Conservation (phyloP, 1,140 invertebrate species). For the Phymorhynchus buccinoides region DNA sequence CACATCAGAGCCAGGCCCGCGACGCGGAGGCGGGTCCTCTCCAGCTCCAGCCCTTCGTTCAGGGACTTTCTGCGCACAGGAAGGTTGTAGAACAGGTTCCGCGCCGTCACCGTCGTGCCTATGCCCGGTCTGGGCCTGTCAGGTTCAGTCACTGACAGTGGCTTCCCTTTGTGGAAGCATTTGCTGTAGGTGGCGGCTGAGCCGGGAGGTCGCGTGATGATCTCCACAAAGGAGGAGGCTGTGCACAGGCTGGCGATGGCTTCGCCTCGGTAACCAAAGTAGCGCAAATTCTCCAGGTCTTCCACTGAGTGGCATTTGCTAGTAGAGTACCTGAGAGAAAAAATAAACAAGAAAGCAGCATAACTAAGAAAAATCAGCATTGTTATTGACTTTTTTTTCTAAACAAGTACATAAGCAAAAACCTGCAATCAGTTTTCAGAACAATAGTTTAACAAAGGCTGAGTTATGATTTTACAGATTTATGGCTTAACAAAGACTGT, state of each 20-base stretch:
- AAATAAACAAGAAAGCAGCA: too few species aligned
- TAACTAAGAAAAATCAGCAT: too few species aligned
- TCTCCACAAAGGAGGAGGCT: slow-evolving; percentile 76
- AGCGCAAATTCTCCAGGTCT: slow-evolving; percentile 75
- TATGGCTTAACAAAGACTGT: too few species aligned
- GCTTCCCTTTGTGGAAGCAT: slow-evolving; percentile 74
- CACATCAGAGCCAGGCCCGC: slow-evolving; percentile 78
- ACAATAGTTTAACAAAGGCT: too few species aligned
- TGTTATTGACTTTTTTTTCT: too few species aligned
- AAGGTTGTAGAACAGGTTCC: slow-evolving; percentile 78
- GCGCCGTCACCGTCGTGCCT: slow-evolving; percentile 80
- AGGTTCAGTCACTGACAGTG: slow-evolving; percentile 62
- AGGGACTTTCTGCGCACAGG: slow-evolving; percentile 78
- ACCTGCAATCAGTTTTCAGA: too few species aligned
- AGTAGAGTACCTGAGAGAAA: slow-evolving; percentile 76
- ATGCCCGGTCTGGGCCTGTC: slow-evolving; percentile 74
- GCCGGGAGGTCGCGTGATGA: slow-evolving; percentile 74
- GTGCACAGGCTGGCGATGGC: slow-evolving; percentile 78
- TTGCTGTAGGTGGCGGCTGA: slow-evolving; percentile 74
- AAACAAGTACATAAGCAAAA: too few species aligned
- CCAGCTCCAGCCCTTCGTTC: slow-evolving; percentile 76
- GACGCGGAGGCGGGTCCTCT: slow-evolving; percentile 76
- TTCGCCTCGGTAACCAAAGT: slow-evolving; percentile 80
- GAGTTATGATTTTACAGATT: too few species aligned
- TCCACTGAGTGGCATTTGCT: slow-evolving; percentile 78